Evolutionary conservation across 92 coral and sea anemone genomes (phyloP), one percentile per base, ranked within the genome.

Genomic region (Hydrozoanthus gracilis): DNA sequence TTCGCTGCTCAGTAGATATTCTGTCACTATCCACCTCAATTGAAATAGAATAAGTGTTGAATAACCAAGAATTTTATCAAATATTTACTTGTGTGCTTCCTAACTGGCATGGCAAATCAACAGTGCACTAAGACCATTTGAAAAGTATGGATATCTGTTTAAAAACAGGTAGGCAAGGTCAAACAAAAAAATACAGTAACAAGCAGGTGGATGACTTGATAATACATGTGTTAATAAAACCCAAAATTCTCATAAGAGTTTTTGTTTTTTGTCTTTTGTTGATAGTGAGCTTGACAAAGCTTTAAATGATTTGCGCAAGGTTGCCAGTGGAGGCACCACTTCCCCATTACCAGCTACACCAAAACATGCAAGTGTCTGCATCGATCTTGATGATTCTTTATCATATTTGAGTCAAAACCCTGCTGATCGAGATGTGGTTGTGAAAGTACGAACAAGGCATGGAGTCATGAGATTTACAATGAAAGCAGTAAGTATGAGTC

Each of bases 391-490:
- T 76, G 88, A 89, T 39, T 91, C 93, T 17, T 51, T 69, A 17
- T 65, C 91, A 17, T 86, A 66, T 51, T 27, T 27, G 39, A 27
- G 39, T 27, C 86, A 93, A 8, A 94, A 82, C 80, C 87, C 91
- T 13, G 71, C 88, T 72, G 94, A 93, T 11, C 92, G 99, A 51
- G 87, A 93, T 76, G 84, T 96, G 60, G 88, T 82, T 52, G 90
- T 93, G 52, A 89, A 94, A 90, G 94, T 96, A 54, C 83, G 99
- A 71, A 96, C 98, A 13, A 89, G 98, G 20, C 84, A 92, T 35
- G 98, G 99, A 69, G 92, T 96, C 77, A 94, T 88, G 55, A 87
- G 96, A 72, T 95, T 96, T 78, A 64, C 87, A 13, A 91, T 92
- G 87, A 92, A 86, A 79, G 94, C 93, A 72, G 99, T 96, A 89